Conservation (phyloP, 2,888 invertebrate genomes). For the Halictus quadricinctus region DNA sequence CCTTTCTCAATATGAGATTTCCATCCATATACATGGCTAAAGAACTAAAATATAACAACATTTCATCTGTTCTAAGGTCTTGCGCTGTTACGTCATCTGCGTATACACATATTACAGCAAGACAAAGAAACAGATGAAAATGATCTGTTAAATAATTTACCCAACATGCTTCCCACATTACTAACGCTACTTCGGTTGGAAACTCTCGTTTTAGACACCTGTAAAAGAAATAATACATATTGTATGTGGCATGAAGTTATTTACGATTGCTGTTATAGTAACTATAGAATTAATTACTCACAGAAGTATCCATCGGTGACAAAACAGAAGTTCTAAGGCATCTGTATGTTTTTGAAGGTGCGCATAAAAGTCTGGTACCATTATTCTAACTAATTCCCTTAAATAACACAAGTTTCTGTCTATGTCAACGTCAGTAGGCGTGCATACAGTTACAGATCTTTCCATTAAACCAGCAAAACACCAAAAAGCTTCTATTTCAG, state of each 20-base stretch:
- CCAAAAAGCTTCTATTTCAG: slow-evolving; percentile 98
- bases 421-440: slow-evolving; percentile 97
- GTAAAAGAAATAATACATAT: slow-evolving; percentile 62
- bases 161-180: slow-evolving; percentile 99
- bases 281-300: slow-evolving; percentile 82
- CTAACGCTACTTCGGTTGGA: slow-evolving; percentile 92
- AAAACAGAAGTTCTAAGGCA: slow-evolving; percentile 95
- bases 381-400: slow-evolving; percentile 92
- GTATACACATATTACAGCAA: slow-evolving; percentile 96
- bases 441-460: slow-evolving; percentile 95
- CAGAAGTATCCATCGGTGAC: slow-evolving; percentile 97
- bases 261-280: not conserved
- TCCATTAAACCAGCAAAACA: slow-evolving; percentile 99
- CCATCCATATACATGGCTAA: slow-evolving; percentile 99
- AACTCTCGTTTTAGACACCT: slow-evolving; percentile 97
- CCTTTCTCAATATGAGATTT: slow-evolving; percentile 93
- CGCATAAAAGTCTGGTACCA: slow-evolving; percentile 95
- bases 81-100: slow-evolving; percentile 97
- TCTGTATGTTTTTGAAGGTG: slow-evolving; percentile 93
- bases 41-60: slow-evolving; percentile 96
- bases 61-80: slow-evolving; percentile 95
- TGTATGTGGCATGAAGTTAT: not conserved
- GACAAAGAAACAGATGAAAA: slow-evolving; percentile 96
- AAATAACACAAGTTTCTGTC: slow-evolving; percentile 95
- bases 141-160: slow-evolving; percentile 97